Base-by-base conservation (phyloP, 2,113 vertebrate genomes). In the Columba livia region DNA sequence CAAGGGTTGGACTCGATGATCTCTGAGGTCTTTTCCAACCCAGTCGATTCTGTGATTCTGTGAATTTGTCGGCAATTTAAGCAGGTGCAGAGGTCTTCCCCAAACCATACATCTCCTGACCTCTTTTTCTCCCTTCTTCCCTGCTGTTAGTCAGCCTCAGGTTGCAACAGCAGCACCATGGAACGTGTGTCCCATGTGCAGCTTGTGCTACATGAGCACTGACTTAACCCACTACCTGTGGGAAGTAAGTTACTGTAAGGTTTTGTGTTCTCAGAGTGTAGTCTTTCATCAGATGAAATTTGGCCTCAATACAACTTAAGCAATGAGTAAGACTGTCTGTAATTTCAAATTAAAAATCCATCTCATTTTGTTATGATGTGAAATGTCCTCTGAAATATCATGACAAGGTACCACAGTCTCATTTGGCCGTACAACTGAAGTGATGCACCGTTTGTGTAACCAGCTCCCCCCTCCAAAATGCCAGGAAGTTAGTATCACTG, bases 171-270 rank as follows among this genome's bases (percentile, higher is more conserved):
- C 38, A 40, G 36, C 29, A 71, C n/a, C 44, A 11, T 12, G 19
- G 69, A 73, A 31, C 19, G 4, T 4, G 10, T 25, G 9, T 26
- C 47, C 38, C 13, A 15, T 4, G 40, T 54, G n/a, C 72, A 61
- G 48, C 54, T 73, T 5, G 0, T 42, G 74, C 19, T 73, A 5
- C 13, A 2, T 23, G 12, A 24, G 47, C 26, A 25, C 61, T 38
- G 54, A 36, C 66, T 73, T 56, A 67, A 61, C 24, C 26, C 16
- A 44, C 31, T 54, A 25, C 15, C 8, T 50, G 40, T 24, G 20
- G 28, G 38, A 38, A 71, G 20, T 51, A 36, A 38, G 12, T 84
- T 73, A 23, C 48, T 0, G 0, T 56, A 28, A n/a, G 11, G 14
- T 66, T 83, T 56, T 66, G 26, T 47, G 42, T 73, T 40, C 60